Conservation (phyloP, 2,797 vertebrate species). For the Eptatretus atami region DNA sequence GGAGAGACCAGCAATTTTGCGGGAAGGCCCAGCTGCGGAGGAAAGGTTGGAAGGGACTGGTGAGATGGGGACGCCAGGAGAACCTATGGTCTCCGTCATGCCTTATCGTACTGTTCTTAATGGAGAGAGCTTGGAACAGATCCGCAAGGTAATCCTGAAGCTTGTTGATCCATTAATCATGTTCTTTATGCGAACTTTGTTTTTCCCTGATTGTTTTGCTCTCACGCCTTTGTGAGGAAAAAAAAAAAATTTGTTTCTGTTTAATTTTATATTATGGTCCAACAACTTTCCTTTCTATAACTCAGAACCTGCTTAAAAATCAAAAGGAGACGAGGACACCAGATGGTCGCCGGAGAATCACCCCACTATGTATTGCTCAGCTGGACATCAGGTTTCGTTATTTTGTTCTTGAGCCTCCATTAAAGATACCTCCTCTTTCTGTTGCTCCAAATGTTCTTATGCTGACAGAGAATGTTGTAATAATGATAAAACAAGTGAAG, state of each 20-base stretch:
- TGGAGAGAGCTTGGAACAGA: slow-evolving; percentile 79
- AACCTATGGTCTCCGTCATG: slow-evolving; percentile 26
- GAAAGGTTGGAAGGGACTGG: slow-evolving; percentile 26
- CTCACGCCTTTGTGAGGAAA: too few relatives aligned
- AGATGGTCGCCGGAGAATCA: slow-evolving; percentile 70
- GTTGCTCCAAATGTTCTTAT: too few relatives aligned
- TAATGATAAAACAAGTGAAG: too few relatives aligned
- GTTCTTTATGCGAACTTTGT: too few relatives aligned
- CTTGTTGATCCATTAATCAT: too few relatives aligned
- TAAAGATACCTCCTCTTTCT: too few relatives aligned
- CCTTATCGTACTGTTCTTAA: slow-evolving; percentile 40
- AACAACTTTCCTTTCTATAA: slow-evolving; percentile 1
- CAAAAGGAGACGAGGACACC: slow-evolving; percentile 86
- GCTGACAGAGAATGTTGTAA: too few relatives aligned
- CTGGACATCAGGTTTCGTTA: slow-evolving; percentile 51
- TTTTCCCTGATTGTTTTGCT: too few relatives aligned
- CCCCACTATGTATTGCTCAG: slow-evolving; percentile 81
- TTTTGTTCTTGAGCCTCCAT: too few relatives aligned
- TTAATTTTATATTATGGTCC: slow-evolving; percentile 1
- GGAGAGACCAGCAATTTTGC: background rate
- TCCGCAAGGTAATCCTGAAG: slow-evolving; percentile 36
- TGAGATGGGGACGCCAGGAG: slow-evolving; percentile 14
- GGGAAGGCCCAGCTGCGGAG: slow-evolving; percentile 13
- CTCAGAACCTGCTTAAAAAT: slow-evolving; percentile 82
- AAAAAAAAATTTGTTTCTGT: background rate